These are phyloP conservation scores for Norana najaformis DNA, from an alignment of 2,888 invertebrate genomes.

Conservation along the genomic window DNA sequence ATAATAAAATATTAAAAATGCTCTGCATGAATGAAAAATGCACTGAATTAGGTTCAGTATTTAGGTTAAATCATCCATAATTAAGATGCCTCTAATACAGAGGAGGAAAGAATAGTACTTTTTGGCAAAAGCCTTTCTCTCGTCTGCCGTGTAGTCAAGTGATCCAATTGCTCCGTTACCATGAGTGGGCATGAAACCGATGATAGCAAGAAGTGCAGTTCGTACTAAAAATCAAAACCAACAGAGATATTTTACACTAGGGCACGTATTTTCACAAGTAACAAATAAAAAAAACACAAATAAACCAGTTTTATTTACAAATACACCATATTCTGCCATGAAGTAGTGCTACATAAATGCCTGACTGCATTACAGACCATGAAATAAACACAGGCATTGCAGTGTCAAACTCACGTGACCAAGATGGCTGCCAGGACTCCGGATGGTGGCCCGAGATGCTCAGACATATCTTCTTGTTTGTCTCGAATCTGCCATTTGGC, in stretches of 20 bases:
- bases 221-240: conserved; percentile 66
- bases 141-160: conserved; percentile 82
- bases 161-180: conserved; percentile 88
- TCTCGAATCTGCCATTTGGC: conserved; percentile 92
- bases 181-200: conserved; percentile 89
- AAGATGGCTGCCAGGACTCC: conserved; percentile 96
- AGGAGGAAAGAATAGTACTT: conserved; percentile 65
- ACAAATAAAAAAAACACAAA: not conserved
- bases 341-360: too few relatives aligned
- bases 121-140: conserved; percentile 78
- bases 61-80: not conserved
- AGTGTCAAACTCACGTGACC: conserved; percentile 77
- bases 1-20: not conserved
- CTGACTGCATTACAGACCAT: too few relatives aligned
- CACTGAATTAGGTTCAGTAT: not conserved
- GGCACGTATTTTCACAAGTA: not conserved
- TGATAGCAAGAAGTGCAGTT: conserved; percentile 85
- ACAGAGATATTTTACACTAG: not conserved
- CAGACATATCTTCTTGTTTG: conserved; percentile 89
- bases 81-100: too few relatives aligned
- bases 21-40: not conserved
- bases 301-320: not conserved
- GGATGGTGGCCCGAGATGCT: conserved; percentile 94
- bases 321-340: too few relatives aligned
- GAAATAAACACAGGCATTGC: too few relatives aligned